These are phyloP conservation scores for Noctua comes DNA, from an alignment of 2,888 invertebrate species.

Conservation along the genomic window DNA sequence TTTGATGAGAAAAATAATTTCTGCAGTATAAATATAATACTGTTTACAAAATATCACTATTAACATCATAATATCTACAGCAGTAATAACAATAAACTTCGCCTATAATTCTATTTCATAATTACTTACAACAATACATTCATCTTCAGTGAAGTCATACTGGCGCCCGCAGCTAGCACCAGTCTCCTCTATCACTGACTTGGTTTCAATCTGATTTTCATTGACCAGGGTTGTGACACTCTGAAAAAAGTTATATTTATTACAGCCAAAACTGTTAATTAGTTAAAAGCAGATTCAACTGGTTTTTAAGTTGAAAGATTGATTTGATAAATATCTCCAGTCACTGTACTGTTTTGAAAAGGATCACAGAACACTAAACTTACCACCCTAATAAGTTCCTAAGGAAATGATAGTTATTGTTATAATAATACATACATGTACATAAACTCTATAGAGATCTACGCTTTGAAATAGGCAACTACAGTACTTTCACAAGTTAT, in stretches of 20 bases:
- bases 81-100: not conserved
- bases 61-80: not conserved
- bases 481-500: too few species aligned
- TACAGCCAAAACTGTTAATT: not conserved
- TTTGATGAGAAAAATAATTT: not conserved
- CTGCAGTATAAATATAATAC: not conserved
- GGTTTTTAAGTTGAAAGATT: too few species aligned
- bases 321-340: not conserved
- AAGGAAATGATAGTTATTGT: not conserved
- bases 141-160: constrained; percentile 84
- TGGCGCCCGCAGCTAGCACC: constrained; percentile 82
- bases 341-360: not conserved
- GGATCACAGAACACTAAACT: not conserved
- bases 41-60: constrained; percentile 1
- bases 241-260: constrained; percentile 78
- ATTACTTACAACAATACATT: constrained; percentile 83
- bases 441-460: too few species aligned
- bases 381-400: not conserved
- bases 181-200: constrained; percentile 81
- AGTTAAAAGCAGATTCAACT: not conserved
- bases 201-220: constrained; percentile 86
- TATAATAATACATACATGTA: not conserved
- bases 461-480: too few species aligned
- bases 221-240: constrained; percentile 89
- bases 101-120: not conserved